Conservation (phyloP, 2,797 vertebrate genomes). For the Okamejei kenojei region DNA sequence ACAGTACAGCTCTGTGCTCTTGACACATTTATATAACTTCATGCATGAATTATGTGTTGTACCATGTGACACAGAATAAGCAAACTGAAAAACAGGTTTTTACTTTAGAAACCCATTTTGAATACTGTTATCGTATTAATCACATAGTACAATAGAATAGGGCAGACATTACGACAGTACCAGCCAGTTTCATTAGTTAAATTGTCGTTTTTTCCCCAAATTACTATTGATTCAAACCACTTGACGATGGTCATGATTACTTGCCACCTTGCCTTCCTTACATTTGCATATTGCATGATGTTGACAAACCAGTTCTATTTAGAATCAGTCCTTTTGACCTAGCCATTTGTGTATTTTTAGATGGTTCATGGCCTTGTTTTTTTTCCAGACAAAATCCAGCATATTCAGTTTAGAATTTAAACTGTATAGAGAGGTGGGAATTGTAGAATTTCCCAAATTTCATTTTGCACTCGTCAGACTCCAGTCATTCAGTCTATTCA, state of each 20-base stretch:
- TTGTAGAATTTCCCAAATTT: not conserved
- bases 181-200: not conserved
- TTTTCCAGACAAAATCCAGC: not conserved
- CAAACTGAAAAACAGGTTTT: not conserved
- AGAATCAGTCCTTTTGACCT: not conserved
- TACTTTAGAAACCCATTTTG: not conserved
- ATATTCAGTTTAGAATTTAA: not conserved
- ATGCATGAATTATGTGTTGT: not conserved
- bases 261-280: not conserved
- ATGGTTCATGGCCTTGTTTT: not conserved
- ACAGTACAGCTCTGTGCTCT: not conserved
- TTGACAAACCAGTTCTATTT: not conserved
- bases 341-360: not conserved
- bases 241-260: not conserved
- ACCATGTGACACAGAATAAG: not conserved
- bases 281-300: not conserved
- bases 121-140: not conserved
- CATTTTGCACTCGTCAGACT: not conserved
- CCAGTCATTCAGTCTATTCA: not conserved
- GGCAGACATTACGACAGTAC: not conserved
- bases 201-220: not conserved
- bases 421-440: not conserved
- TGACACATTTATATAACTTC: not conserved
- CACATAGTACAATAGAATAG: not conserved
- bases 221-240: not conserved